Evolutionary conservation across 2,113 vertebrate genomes (phyloP).

Genomic region (Microtus oregoni): DNA sequence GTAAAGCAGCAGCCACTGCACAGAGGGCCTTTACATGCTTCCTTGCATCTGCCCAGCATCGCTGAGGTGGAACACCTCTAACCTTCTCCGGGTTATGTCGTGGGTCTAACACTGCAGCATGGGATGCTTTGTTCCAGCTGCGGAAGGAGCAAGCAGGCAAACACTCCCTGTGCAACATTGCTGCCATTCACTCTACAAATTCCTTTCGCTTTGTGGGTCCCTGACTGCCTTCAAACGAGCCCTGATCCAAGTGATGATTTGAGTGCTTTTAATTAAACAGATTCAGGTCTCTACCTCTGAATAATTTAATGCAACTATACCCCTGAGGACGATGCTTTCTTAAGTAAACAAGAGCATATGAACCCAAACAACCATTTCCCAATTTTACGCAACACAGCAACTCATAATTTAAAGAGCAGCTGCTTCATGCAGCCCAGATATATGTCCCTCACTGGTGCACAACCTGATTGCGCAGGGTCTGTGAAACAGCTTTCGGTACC

Average conservation of each 20-base stretch:
- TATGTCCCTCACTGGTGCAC: neutral
- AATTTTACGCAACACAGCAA: neutral
- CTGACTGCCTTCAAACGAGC: constrained; percentile 54
- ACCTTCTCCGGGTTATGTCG: neutral
- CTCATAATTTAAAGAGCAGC: constrained; percentile 48
- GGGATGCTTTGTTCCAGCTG: neutral
- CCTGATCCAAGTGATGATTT: constrained; percentile 50
- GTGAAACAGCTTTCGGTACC: accelerated
- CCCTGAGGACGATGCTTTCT: constrained; percentile 19
- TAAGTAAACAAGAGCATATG: constrained; percentile 54
- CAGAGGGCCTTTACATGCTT: accelerated
- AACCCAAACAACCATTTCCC: constrained; percentile 51
- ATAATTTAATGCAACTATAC: constrained; percentile 42
- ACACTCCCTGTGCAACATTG: neutral
- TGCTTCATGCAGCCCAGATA: neutral
- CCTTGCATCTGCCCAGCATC: accelerated
- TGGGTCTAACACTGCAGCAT: neutral
- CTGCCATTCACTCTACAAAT: neutral
- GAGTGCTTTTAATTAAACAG: constrained; percentile 72
- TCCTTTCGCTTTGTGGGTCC: constrained; percentile 42
- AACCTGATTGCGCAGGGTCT: accelerated
- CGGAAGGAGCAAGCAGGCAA: neutral
- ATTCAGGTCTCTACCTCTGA: constrained; percentile 45
- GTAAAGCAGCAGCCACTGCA: neutral
- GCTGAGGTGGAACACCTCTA: no score